Conservation (phyloP, 2,888 invertebrate genomes). For the Drosophila putrida region DNA sequence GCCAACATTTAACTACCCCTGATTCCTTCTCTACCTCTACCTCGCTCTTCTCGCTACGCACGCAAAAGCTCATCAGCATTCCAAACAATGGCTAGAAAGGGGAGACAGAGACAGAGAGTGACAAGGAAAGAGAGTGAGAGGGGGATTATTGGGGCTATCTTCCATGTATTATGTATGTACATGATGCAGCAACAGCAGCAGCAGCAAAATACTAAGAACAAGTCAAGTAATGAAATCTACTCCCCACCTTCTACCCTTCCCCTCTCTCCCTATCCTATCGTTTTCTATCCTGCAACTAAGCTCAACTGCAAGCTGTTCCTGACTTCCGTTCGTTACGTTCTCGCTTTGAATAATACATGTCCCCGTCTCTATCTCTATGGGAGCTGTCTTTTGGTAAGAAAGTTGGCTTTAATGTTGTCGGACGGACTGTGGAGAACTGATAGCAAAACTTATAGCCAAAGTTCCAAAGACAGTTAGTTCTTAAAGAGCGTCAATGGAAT, state of each 20-base stretch:
- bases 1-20: conserved; percentile 41
- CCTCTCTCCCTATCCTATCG: neutral
- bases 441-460: conserved; percentile 18
- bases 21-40: neutral
- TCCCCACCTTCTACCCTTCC: neutral
- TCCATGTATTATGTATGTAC: conserved; percentile 46
- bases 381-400: neutral
- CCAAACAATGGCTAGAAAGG: conserved; percentile 10
- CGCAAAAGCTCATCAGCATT: conserved; percentile 58
- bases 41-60: conserved; percentile 13
- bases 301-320: conserved; percentile 25
- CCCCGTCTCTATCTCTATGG: neutral
- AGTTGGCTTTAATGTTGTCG: conserved; percentile 15
- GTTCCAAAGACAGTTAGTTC: conserved; percentile 10
- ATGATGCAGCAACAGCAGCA: conserved; percentile 29
- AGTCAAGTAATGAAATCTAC: conserved; percentile 54
- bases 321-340: conserved; percentile 6
- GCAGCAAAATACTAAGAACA: conserved; percentile 37
- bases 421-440: conserved; percentile 13
- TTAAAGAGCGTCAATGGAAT: conserved; percentile 23
- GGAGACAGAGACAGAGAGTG: neutral
- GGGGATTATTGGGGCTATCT: neutral
- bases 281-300: conserved; percentile 2
- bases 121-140: no score
- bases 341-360: conserved; percentile 27